A percentile compares a stretch with the other conserved stretches of the same genome.
Conservation (phyloP, 2,113 vertebrate genomes). For the Salvelinus namaycush region DNA sequence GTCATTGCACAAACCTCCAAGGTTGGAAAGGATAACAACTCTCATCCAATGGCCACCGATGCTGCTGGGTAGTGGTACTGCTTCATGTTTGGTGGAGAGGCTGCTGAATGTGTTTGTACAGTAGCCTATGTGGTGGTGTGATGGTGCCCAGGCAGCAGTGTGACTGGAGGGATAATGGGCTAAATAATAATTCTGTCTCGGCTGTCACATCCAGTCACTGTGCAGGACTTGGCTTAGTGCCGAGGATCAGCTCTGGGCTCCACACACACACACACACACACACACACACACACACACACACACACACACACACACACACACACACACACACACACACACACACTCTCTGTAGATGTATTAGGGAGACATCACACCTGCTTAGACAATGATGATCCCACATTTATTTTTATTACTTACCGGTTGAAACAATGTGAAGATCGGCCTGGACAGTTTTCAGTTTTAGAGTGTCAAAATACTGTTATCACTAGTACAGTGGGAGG, state of each 20-base stretch:
- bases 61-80: not conserved
- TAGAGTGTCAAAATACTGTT: not conserved
- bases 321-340: too few species aligned
- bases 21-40: not conserved
- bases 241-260: constrained; percentile 14
- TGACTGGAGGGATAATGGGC: constrained; percentile 32
- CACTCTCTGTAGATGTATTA: constrained; percentile 1
- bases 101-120: not conserved
- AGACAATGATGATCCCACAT: not conserved
- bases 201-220: constrained; percentile 41
- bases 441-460: not conserved
- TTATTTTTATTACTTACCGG: not conserved
- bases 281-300: constrained; percentile 5
- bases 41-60: not conserved
- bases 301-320: not conserved
- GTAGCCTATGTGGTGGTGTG: not conserved
- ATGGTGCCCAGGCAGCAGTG: constrained; percentile 25
- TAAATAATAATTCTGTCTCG: constrained; percentile 42
- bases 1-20: not conserved
- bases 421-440: not conserved
- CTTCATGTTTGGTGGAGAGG: not conserved
- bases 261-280: constrained; percentile 10
- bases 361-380: not conserved
- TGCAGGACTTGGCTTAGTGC: constrained; percentile 6
- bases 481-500: not conserved